A percentile compares a stretch with the other conserved stretches of the same genome.
These are phyloP conservation scores for Beroe ovata DNA, from an alignment of 37 sponge, comb jelly and placozoan genomes.

Conservation along the genomic window DNA sequence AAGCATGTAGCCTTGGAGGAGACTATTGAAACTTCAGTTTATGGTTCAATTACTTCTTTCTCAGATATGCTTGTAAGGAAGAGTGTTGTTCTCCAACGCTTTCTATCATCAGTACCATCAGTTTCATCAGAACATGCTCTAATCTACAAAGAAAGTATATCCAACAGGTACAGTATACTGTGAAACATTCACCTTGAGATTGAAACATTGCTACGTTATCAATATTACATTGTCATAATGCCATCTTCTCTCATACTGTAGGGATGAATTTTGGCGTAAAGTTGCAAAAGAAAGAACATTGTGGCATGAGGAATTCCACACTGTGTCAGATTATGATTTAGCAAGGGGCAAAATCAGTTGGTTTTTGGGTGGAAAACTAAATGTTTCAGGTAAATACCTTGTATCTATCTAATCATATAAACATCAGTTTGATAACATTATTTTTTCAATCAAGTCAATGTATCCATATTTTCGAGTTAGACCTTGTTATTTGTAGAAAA, in stretches of 20 bases:
- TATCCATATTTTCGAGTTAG: too few species aligned
- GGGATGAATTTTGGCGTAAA: slow-evolving; percentile 82
- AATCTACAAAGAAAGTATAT: background rate
- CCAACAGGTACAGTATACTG: too few species aligned
- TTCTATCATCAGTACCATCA: background rate
- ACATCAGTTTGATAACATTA: too few species aligned
- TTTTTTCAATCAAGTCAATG: too few species aligned
- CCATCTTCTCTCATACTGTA: background rate
- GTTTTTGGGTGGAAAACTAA: slow-evolving; percentile 85
- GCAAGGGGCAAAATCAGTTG: slow-evolving; percentile 76
- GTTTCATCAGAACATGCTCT: background rate
- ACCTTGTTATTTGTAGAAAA: too few species aligned
- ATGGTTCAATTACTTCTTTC: too few species aligned
- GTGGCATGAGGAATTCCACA: slow-evolving; percentile 82
- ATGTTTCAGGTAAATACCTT: slow-evolving; percentile 88
- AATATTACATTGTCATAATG: too few species aligned
- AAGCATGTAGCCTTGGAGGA: too few species aligned
- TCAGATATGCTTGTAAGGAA: background rate
- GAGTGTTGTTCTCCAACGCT: background rate
- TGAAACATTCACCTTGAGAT: too few species aligned
- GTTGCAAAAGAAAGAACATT: slow-evolving; percentile 75
- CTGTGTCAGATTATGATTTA: slow-evolving; percentile 80
- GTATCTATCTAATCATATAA: too few species aligned
- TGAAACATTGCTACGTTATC: too few species aligned
- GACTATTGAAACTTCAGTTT: too few species aligned